These are phyloP conservation scores for Zoanthus solanderi DNA, from an alignment of 92 coral and sea anemone genomes.

Conservation along the genomic window DNA sequence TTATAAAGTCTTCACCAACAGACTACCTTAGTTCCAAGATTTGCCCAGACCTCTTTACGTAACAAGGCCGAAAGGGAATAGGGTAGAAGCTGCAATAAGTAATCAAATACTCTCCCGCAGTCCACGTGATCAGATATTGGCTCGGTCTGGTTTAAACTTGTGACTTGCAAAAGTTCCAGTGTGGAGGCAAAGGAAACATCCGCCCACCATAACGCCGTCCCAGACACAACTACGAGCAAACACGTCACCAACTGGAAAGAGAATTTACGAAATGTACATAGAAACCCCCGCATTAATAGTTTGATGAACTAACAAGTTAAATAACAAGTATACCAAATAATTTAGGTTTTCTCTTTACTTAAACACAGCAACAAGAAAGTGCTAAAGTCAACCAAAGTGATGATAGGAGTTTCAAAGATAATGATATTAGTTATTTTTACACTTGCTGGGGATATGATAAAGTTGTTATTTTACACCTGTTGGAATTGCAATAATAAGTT, in stretches of 20 bases:
- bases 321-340: too few relatives aligned
- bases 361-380: too few relatives aligned
- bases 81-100: constrained; percentile 17
- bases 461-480: too few relatives aligned
- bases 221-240: constrained; percentile 20
- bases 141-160: neutral
- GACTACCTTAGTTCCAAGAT: constrained; percentile 7
- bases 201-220: constrained; percentile 38
- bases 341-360: too few relatives aligned
- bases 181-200: constrained; percentile 17
- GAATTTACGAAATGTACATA: neutral
- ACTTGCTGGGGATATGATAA: too few relatives aligned
- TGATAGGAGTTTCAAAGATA: too few relatives aligned
- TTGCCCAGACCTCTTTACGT: constrained; percentile 17
- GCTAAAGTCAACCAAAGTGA: too few relatives aligned
- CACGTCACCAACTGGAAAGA: neutral
- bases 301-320: too few relatives aligned
- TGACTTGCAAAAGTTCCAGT: neutral
- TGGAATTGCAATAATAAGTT: too few relatives aligned
- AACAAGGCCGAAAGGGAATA: constrained; percentile 23
- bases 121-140: neutral
- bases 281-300: neutral
- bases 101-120: neutral
- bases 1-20: too few relatives aligned
- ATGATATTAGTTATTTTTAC: too few relatives aligned